These are phyloP conservation scores for Probaryconus sp. DNA, from an alignment of 1,140 invertebrate species.

Conservation along the genomic window DNA sequence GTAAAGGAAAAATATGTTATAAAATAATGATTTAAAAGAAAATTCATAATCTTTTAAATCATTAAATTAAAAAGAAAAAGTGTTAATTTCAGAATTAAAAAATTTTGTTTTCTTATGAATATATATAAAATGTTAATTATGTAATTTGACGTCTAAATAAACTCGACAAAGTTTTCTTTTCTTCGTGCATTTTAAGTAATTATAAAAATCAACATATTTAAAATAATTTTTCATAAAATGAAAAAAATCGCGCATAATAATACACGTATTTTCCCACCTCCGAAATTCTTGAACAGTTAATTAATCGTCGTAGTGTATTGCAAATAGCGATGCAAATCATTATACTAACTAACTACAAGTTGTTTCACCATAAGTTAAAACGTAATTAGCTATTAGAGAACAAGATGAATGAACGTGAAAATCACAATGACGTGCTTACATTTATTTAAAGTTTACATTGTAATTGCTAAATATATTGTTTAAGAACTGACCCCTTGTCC, in stretches of 20 bases:
- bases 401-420: constrained; percentile 56
- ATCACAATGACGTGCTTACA: constrained; percentile 46
- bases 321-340: constrained; percentile 45
- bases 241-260: constrained; percentile 18
- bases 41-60: too few relatives aligned
- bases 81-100: too few relatives aligned
- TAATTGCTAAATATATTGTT: constrained; percentile 47
- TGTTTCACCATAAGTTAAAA: constrained; percentile 53
- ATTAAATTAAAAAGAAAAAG: too few relatives aligned
- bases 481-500: neutral
- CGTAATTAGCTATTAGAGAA: constrained; percentile 54
- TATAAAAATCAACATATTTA: too few relatives aligned
- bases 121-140: too few relatives aligned
- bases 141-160: too few relatives aligned
- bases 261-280: constrained; percentile 15
- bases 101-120: too few relatives aligned
- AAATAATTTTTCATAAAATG: constrained; percentile 2
- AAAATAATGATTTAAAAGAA: too few relatives aligned
- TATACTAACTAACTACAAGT: constrained; percentile 32
- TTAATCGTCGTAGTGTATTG: constrained; percentile 36
- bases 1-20: too few relatives aligned
- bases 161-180: too few relatives aligned
- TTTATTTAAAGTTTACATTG: constrained; percentile 39
- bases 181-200: too few relatives aligned
- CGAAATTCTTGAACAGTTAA: constrained; percentile 25